Evolutionary conservation across 2,113 vertebrate species (phyloP), one percentile per base, ranked within the genome.

Genomic region (Tupaia chinensis): DNA sequence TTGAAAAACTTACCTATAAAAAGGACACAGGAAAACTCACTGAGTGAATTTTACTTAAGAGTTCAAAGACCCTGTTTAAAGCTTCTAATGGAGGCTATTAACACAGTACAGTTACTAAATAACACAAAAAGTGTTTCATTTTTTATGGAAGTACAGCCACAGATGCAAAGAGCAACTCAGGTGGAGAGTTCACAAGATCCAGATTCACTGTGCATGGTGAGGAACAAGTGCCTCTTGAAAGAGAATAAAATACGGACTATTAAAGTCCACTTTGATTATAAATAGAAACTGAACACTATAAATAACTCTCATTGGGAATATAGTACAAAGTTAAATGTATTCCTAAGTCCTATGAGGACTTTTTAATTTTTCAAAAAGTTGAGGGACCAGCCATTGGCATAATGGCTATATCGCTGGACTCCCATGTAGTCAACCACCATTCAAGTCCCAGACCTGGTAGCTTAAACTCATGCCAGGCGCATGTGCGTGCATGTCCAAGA

Each of bases 221-320:
- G 68, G 66, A 92, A 93, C n/a, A 97, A 93, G 69, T 74, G 54
- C 74, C 32, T 96, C 82, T 94, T 74, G n/a, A 93, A 96, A 93
- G 20, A 25, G 34, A 91, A 82, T 19, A 92, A 27, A 89, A 87
- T 84, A 70, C 8, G 2, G 63, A 60, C 61, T 66, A 54, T 56
- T 77, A 93, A 79, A 82, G 53, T 70, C 69, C 23, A 85, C 58
- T 90, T 61, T 7, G 27, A 13, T 79, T 95, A 61, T 32, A 16
- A 32, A 74, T 34, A 87, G 22, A 89, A 44, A 22, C 29, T 27
- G 22, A 73, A 9, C 23, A 73, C 83, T 95, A 82, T 89, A 89
- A 82, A 91, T 85, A 94, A 32, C 12, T 9, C 89, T 94, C 54
- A 83, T 76, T 89, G 94, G 74, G 16, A 97, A 94, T 76, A 8